Conservation (phyloP, 2,113 vertebrate species). For the Prietella phreatophila region DNA sequence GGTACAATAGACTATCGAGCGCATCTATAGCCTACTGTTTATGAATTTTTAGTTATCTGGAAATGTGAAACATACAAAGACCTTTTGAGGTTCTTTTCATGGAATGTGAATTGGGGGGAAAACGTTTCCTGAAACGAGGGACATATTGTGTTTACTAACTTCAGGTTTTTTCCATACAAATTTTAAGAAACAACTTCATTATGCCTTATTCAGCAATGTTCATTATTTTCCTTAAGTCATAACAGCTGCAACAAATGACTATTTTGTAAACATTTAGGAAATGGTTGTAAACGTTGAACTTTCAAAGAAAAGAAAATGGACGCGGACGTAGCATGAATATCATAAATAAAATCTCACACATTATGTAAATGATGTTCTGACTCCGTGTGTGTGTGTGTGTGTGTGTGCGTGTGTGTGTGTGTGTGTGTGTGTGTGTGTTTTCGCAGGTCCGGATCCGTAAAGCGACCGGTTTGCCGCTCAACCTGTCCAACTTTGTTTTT, state of each 20-base stretch:
- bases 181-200: not conserved
- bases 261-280: not conserved
- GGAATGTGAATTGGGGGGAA: not conserved
- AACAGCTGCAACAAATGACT: not conserved
- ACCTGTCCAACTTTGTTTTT: slow-evolving; percentile 98
- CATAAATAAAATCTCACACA: no score
- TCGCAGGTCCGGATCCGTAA: slow-evolving; percentile 93
- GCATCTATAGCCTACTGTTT: not conserved
- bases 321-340: not conserved
- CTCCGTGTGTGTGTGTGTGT: no score
- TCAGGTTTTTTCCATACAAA: no score
- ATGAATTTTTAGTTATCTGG: not conserved
- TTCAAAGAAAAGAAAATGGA: not conserved
- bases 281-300: not conserved
- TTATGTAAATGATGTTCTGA: not conserved
- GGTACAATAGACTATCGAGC: not conserved
- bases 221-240: not conserved
- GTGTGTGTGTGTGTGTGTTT: slow-evolving; percentile 11
- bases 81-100: not conserved
- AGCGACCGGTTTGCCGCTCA: slow-evolving; percentile 88
- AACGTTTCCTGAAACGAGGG: not conserved
- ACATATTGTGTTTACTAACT: not conserved
- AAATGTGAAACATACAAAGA: not conserved
- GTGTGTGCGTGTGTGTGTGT: no score
- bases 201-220: not conserved